Evolutionary conservation across 2,888 invertebrate species (phyloP), one percentile per base, ranked within the genome.

Genomic region (Teinopalpus imperialis): DNA sequence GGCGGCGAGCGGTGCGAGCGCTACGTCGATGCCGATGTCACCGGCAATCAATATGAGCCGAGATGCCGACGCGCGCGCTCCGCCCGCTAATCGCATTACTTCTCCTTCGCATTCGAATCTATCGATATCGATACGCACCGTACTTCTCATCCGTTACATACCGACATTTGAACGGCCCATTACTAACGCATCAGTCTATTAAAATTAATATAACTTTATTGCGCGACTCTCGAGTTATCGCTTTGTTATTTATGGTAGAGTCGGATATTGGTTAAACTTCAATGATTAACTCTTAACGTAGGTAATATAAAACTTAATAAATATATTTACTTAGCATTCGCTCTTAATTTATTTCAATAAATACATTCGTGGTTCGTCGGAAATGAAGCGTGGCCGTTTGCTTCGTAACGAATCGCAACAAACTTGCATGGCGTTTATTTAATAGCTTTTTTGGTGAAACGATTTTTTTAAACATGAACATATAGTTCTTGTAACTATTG

Each of bases 11-110:
- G 77, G 77, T 68, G 75, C 78, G 77, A 76, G 68, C 80, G 81
- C 51, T 72, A 56, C 59, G 57, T 64, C 90, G 91, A 90, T 91
- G 90, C 90, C 87, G 91, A 90, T 91, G 91, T 91, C 91, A 91
- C 91, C 90, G 79, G 76, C 74, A 90, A 90, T 90, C 91, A 90
- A 91, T 91, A 91, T 86, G 83, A 82, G 81, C 81, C 81, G 85
- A 89, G 71, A 60, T 64, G 65, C 65, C 63, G 65, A 60, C 61
- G 58, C 61, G 66, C 43, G 44, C 30, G 27, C 48, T 40, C 46
- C 40, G 52, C 49, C 52, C 42, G 51, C 32, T 21, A 16, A 44
- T 45, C 48, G 20, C 23, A 14, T 26, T 48, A 44, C 35, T 30
- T 13, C 24, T 37, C 29, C 24, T 42, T 29, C 21, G 36, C 37